phyloP scores from a whole-genome alignment of 2,888 invertebrate species.

The Eristalis arbustorum region DNA sequence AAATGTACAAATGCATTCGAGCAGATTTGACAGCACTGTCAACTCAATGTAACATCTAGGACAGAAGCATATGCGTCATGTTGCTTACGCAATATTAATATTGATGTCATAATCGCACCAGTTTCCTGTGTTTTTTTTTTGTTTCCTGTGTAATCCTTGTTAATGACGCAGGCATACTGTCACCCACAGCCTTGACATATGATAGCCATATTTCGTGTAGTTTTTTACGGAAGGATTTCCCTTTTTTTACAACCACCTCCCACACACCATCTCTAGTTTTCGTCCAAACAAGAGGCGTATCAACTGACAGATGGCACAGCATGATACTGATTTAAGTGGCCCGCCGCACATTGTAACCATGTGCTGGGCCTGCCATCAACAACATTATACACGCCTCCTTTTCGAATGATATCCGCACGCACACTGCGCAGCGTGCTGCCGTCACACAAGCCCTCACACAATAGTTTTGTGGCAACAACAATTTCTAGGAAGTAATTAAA shows the following conservation, averaged over 20 bases:
- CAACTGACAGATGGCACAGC: slow-evolving; percentile 29
- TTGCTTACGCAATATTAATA: not conserved
- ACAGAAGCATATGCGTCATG: not conserved
- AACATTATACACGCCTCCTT: slow-evolving; percentile 46
- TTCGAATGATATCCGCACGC: slow-evolving; percentile 14
- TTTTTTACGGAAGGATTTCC: not conserved
- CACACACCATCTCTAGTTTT: not conserved
- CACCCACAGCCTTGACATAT: not conserved
- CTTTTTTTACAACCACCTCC: not conserved
- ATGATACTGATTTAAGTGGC: slow-evolving; percentile 34
- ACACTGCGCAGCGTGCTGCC: not conserved
- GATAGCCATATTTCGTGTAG: not conserved
- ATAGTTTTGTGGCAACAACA: not conserved
- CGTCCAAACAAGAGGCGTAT: slow-evolving; percentile 16
- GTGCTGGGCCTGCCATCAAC: slow-evolving; percentile 24
- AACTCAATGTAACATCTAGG: not conserved
- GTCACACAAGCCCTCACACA: not conserved
- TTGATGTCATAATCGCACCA: not conserved
- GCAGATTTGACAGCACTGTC: not conserved
- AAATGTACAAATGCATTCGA: not conserved
- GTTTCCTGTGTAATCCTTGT: not conserved
- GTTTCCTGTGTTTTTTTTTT: not conserved
- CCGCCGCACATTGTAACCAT: slow-evolving; percentile 28
- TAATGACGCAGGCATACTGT: not conserved
- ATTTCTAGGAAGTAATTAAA: not conserved